These are phyloP conservation scores for Mellilla xanthometata DNA, from an alignment of 2,888 invertebrate species.

Conservation along the genomic window DNA sequence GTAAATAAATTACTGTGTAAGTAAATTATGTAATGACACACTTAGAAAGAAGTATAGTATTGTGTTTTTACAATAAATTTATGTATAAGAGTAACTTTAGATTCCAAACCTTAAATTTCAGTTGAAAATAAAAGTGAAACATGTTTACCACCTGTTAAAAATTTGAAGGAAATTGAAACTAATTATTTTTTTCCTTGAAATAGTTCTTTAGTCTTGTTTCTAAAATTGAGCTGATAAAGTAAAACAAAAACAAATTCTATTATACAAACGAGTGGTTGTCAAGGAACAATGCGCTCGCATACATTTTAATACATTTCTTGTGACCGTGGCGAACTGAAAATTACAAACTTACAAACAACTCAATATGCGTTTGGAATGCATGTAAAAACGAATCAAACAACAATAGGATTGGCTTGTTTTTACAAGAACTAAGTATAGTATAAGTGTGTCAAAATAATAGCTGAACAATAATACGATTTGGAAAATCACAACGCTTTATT, in stretches of 20 bases:
- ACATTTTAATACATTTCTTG: constrained; percentile 58
- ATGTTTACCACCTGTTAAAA: no score
- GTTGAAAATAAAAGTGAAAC: no score
- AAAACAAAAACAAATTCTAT: constrained; percentile 4
- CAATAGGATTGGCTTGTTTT: no score
- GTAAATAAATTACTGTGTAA: constrained; percentile 4
- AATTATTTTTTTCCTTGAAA: no score
- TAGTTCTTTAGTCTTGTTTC: no score
- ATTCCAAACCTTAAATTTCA: no score
- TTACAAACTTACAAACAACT: constrained; percentile 38
- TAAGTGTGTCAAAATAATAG: constrained; percentile 7
- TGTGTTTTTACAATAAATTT: no score
- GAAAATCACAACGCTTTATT: constrained; percentile 1
- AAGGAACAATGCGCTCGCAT: constrained; percentile 57
- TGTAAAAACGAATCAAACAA: constrained; percentile 30
- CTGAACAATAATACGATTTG: constrained; percentile 6
- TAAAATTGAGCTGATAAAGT: neutral
- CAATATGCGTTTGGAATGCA: constrained; percentile 33
- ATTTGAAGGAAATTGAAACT: no score
- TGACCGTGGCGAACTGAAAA: constrained; percentile 46
- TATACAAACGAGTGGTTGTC: constrained; percentile 49
- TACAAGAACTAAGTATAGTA: no score
- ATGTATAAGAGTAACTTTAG: no score
- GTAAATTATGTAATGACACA: no score
- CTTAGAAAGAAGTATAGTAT: no score